A percentile compares a stretch with the other conserved stretches of the same genome.
These are phyloP conservation scores for Microcebus jonahi DNA, from an alignment of 2,113 vertebrate genomes.

Conservation along the genomic window DNA sequence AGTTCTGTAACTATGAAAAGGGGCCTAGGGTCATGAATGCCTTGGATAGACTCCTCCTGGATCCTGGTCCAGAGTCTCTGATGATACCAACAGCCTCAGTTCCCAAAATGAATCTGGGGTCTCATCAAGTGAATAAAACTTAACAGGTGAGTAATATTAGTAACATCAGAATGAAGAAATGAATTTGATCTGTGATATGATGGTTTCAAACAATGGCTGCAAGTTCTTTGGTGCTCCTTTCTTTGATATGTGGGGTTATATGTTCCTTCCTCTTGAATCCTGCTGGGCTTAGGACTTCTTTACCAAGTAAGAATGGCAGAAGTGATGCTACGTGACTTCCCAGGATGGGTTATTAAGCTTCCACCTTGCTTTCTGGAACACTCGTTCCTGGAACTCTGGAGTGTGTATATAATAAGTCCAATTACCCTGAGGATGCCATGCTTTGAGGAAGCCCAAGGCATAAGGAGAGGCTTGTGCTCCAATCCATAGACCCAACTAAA, in stretches of 20 bases:
- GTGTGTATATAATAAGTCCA: not conserved
- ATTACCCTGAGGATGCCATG: not conserved
- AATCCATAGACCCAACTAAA: not conserved
- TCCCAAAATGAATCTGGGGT: not conserved
- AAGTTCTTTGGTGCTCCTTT: not conserved
- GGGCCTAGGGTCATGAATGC: not conserved
- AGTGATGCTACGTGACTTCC: not conserved
- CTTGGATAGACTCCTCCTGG: not conserved
- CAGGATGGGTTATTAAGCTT: not conserved
- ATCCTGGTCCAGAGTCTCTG: not conserved
- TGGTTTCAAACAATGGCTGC: not conserved
- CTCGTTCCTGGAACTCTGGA: not conserved
- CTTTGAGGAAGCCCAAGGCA: not conserved
- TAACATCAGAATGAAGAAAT: not conserved
- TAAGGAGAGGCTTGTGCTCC: not conserved
- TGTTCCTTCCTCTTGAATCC: not conserved
- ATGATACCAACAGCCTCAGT: not conserved
- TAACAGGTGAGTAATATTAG: not conserved
- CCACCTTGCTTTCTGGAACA: not conserved
- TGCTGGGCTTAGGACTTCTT: not conserved
- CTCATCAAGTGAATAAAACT: not conserved
- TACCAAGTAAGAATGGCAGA: not conserved
- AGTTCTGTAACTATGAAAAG: not conserved
- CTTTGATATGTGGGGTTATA: not conserved
- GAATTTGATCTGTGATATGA: not conserved